Base-by-base conservation (phyloP, 92 coral and sea anemone species). In the Umimayanthus chanpuru region DNA sequence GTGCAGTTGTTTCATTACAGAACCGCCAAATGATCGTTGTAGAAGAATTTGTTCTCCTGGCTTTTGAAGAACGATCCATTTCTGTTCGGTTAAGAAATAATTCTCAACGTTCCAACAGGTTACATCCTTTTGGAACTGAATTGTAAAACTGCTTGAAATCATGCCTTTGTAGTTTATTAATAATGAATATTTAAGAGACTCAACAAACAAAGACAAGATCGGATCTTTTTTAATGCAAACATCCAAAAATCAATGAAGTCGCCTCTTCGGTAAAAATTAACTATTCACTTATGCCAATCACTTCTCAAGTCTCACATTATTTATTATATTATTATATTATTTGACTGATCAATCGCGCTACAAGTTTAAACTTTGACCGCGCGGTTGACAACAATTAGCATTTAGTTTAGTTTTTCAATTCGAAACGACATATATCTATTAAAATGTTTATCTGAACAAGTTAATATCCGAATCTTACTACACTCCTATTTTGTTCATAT, bases 1-100 rank as follows among this genome's bases (percentile, higher is more conserved):
- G 85, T 58, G 73, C 85, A 1, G 85, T 81, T 5, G 85, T 81
- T 32, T 81, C 53, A 23, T 53, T 36, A 65, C 85, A 81, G 61
- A 81, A 81, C 6, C 15, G 55, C 73, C 49, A 49, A 38, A 81
- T 36, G 15, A 81, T 28, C 43, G 47, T 36, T 12, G 47, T 9
- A 36, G 58, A 61, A 32, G 85, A 55, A 0, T 10, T 1, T 32
- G 36, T 32, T 16, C 16, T 25, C 16, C 44, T 75, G 25, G 11
- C 18, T 39, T 14, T 75, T 39, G 28, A 18, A 4, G 29, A 6
- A 75, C 49, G 50, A 36, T 2, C 53, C 79, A 75, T 75, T 73
- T 23, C 26, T 39, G 26, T 61, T 20, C 26, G n/a, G 68, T 61
- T 16, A 61, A 61, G 23, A 61, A 61, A 61, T 21, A 61, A 61